A percentile compares a stretch with the other conserved stretches of the same genome.
These are phyloP conservation scores for Heliothis peltigera DNA, from an alignment of 2,888 invertebrate genomes.

Conservation along the genomic window DNA sequence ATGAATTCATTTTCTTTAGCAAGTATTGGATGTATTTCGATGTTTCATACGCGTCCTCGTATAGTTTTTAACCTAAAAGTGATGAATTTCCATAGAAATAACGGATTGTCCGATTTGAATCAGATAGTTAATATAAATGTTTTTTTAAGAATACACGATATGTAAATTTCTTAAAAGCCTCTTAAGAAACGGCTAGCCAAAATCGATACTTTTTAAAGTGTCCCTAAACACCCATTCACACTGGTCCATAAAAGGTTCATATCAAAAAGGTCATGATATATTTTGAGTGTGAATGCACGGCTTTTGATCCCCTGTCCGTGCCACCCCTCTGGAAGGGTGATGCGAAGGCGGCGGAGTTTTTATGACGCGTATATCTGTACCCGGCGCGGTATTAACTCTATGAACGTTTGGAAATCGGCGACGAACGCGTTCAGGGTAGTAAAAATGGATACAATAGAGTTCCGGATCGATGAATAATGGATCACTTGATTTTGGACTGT, in stretches of 20 bases:
- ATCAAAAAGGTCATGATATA: conserved; percentile 69
- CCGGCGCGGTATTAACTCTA: conserved; percentile 54
- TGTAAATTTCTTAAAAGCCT: conserved; percentile 7
- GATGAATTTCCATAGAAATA: not conserved
- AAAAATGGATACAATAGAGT: conserved; percentile 39
- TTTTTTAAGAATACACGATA: not conserved
- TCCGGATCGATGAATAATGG: conserved; percentile 24
- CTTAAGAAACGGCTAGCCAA: conserved; percentile 9
- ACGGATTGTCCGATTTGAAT: not conserved
- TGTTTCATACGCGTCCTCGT: not conserved
- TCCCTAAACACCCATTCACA: conserved; percentile 45
- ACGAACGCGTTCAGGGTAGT: conserved; percentile 34
- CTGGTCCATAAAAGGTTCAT: conserved; percentile 64
- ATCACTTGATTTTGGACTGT: conserved; percentile 12
- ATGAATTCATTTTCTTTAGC: no score
- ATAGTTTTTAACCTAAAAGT: not conserved
- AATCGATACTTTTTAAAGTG: conserved; percentile 45
- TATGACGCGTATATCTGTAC: conserved; percentile 59
- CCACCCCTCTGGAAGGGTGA: conserved; percentile 54
- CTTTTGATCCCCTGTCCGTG: conserved; percentile 70
- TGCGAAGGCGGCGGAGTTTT: conserved; percentile 57
- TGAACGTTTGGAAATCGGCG: conserved; percentile 47
- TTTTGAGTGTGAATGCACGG: conserved; percentile 73
- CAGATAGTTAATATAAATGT: not conserved
- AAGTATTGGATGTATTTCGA: no score